A percentile compares a stretch with the other conserved stretches of the same genome.
phyloP scores from a whole-genome alignment of 2,113 vertebrate species.

The Atractosteus spatula region DNA sequence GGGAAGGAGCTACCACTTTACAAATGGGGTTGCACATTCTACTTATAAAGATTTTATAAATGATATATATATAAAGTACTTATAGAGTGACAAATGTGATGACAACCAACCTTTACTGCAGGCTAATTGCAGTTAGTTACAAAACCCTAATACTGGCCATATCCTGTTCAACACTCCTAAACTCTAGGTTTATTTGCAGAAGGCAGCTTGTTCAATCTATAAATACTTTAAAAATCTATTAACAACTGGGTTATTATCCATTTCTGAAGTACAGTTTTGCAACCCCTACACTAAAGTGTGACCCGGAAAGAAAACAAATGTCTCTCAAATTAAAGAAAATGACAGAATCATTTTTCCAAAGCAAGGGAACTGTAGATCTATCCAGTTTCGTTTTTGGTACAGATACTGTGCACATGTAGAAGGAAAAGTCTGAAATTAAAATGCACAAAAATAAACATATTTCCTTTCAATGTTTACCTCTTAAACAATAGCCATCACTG shows the following conservation, averaged over 20 bases:
- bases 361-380: slow-evolving; percentile 76
- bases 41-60: slow-evolving; percentile 19
- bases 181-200: no score
- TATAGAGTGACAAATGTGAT: no score
- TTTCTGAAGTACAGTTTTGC: no score
- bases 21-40: slow-evolving; percentile 38
- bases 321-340: slow-evolving; percentile 41
- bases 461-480: not conserved
- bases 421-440: slow-evolving; percentile 50
- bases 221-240: no score
- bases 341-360: slow-evolving; percentile 53
- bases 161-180: no score
- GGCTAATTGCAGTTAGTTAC: no score
- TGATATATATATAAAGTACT: slow-evolving; percentile 38
- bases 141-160: no score
- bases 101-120: no score
- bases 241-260: no score
- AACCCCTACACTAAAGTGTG: no score
- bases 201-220: no score
- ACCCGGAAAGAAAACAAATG: slow-evolving; percentile 26
- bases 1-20: slow-evolving; percentile 20
- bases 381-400: slow-evolving; percentile 83
- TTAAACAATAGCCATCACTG: not conserved
- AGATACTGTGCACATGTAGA: slow-evolving; percentile 76
- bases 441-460: slow-evolving; percentile 22